phyloP scores from a whole-genome alignment of 1,140 invertebrate species.

The Cheumatopsyche charites region DNA sequence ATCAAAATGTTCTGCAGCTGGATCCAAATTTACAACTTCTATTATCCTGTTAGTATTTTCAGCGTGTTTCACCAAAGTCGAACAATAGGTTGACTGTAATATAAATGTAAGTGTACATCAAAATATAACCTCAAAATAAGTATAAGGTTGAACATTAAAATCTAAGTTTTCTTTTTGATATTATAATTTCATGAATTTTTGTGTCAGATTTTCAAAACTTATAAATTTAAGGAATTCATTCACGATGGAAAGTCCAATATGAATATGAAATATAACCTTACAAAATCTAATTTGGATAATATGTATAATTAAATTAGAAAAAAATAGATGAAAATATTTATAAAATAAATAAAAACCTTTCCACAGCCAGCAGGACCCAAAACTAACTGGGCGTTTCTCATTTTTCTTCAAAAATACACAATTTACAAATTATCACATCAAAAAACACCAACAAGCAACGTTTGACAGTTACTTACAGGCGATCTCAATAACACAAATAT shows the following conservation, averaged over 20 bases:
- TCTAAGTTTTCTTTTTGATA: slow-evolving; percentile 11
- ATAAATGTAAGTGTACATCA: slow-evolving; percentile 28
- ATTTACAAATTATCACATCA: too few relatives aligned
- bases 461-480: too few relatives aligned
- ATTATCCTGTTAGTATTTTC: slow-evolving; percentile 74
- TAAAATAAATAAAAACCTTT: slow-evolving; percentile 66
- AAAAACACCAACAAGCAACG: too few relatives aligned
- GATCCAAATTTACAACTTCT: slow-evolving; percentile 95
- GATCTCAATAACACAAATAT: too few relatives aligned
- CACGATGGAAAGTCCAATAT: too few relatives aligned
- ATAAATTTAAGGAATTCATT: too few relatives aligned
- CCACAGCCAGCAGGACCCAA: slow-evolving; percentile 96
- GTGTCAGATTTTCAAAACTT: not conserved
- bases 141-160: not conserved
- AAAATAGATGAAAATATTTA: not conserved
- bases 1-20: slow-evolving; percentile 95
- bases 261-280: too few relatives aligned
- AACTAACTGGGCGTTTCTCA: slow-evolving; percentile 93
- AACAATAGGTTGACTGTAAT: slow-evolving; percentile 92
- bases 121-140: slow-evolving; percentile 21
- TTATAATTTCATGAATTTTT: slow-evolving; percentile 49
- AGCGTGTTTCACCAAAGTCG: slow-evolving; percentile 84
- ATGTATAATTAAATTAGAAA: not conserved
- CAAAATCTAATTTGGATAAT: too few relatives aligned
- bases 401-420: slow-evolving; percentile 54